Evolutionary conservation across 1,140 invertebrate genomes (phyloP), one percentile per base, ranked within the genome.

Genomic region (Lepidurus arcticus): DNA sequence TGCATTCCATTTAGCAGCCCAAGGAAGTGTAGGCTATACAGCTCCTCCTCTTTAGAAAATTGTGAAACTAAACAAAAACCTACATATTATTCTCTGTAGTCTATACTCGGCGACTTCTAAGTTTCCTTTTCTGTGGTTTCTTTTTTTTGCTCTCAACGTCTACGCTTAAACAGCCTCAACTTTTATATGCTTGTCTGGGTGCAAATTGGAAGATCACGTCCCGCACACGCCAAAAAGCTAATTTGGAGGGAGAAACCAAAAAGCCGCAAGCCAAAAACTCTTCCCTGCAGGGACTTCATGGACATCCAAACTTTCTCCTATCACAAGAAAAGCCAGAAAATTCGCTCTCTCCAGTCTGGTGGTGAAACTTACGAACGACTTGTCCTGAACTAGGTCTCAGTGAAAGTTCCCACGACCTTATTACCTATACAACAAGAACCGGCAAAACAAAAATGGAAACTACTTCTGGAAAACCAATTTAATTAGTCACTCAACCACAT

Each of bases 321-420:
- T 65, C 1, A 65, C 21, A 65, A 65, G n/a, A 65, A 65, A 21
- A 65, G 53, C 21, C 16, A 7, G 13, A 16, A n/a, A 65, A 65
- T 65, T 65, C 53, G 53, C 53, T 65, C 34, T 34, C 21, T 65
- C 53, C 53, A 65, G 13, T n/a, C 53, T 65, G 53, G 53, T 65
- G 53, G 53, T 65, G 53, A 65, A 65, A 65, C 53, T 21, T 65
- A 65, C 53, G 53, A 13, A 65, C 53, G 53, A 13, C 16, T 65
- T 65, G 21, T 21, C 16, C 53, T 21, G 53, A 65, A 13, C 53
- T 65, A 13, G 4, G 53, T 65, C 53, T 65, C 53, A 65, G 53
- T 65, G 53, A 65, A 65, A 65, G 53, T 65, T 65, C 21, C 16
- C 53, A 21, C 53, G 53, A 7, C 53, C 53, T 65, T 65, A 65